Percentiles rank a stretch among this genome's conserved stretches.
Evolutionary conservation across 2,113 vertebrate genomes (phyloP).

Genomic region (Ptyas mucosa): DNA sequence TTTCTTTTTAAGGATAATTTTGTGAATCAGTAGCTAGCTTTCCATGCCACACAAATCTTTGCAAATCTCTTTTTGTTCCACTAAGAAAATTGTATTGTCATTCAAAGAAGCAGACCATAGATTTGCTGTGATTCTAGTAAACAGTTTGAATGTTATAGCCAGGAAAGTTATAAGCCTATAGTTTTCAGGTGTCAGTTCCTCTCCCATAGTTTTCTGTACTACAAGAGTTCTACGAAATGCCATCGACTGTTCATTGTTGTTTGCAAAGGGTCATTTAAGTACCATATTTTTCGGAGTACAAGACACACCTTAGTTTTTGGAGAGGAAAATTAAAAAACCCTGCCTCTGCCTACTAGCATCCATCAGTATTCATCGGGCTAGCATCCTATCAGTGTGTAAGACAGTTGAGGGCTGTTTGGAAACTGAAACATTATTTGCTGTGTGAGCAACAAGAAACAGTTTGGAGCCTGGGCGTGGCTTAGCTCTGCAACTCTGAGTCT

Average conservation of each 20-base stretch:
- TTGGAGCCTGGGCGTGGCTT: no score
- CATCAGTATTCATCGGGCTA: no score
- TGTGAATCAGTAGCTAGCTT: neutral
- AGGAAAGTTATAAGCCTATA: neutral
- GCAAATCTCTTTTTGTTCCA: neutral
- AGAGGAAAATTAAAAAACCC: no score
- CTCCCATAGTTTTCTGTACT: neutral
- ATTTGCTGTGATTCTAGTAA: neutral
- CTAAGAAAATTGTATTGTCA: neutral
- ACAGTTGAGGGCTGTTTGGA: no score
- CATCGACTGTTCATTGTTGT: neutral
- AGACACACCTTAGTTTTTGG: no score
- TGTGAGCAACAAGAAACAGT: no score
- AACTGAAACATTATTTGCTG: no score
- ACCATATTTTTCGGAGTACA: no score
- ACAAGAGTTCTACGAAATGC: neutral
- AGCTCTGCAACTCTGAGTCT: no score
- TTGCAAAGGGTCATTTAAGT: neutral
- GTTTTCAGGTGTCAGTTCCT: neutral
- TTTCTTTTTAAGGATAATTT: neutral
- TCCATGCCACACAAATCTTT: neutral
- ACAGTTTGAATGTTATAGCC: neutral
- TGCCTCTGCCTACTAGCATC: no score
- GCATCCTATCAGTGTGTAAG: no score
- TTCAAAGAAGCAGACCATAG: neutral